Percentiles rank a stretch among this genome's conserved stretches.
Conservation (phyloP, 2,797 vertebrate species). For the Poeciliopsis turneri region DNA sequence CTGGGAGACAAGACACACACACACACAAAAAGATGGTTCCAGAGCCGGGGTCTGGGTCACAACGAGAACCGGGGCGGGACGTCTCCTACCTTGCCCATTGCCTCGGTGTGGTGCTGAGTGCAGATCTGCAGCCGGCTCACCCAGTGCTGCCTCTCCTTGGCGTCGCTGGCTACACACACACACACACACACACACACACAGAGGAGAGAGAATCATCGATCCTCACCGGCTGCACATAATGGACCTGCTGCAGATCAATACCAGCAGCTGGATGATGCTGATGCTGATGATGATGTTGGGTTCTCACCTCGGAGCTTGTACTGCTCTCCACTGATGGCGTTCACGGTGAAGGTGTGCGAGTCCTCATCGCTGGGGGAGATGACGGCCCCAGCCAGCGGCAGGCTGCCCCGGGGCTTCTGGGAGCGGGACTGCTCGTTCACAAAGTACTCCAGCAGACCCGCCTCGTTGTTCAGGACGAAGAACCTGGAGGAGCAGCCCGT, state of each 20-base stretch:
- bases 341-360: constrained; percentile 97
- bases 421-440: constrained; percentile 94
- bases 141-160: constrained; percentile 98
- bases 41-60: too few species aligned
- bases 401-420: constrained; percentile 93
- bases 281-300: constrained; percentile 1
- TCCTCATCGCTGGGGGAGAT: constrained; percentile 99
- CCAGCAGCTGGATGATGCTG: constrained; percentile 35
- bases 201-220: constrained; percentile 29
- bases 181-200: too few species aligned
- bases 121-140: constrained; percentile 98
- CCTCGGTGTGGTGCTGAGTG: constrained; percentile 97
- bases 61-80: too few species aligned
- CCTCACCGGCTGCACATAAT: constrained; percentile 53
- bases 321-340: constrained; percentile 96
- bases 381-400: constrained; percentile 94
- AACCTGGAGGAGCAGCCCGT: constrained; percentile 78
- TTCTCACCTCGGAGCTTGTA: constrained; percentile 94
- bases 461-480: constrained; percentile 97
- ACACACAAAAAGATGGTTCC: neutral
- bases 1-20: constrained; percentile 67
- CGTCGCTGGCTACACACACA: constrained; percentile 85
- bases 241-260: constrained; percentile 69
- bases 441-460: constrained; percentile 95
- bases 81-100: constrained; percentile 92